Base-by-base conservation (phyloP, 2,888 invertebrate genomes). In the Callyntrura sp. region DNA sequence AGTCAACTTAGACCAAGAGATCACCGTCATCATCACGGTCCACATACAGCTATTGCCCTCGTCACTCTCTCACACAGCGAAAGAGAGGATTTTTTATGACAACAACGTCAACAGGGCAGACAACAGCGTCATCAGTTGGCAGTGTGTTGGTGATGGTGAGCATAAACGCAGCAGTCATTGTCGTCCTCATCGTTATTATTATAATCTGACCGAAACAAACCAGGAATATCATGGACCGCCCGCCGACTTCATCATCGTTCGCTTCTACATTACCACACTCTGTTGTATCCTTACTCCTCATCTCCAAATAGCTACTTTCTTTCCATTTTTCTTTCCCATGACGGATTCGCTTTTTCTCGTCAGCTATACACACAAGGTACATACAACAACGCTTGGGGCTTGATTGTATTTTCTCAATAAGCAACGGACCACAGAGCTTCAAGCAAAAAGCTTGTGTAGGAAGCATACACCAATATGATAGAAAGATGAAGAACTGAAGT, bases 151-250 rank as follows among this genome's bases (percentile, higher is more conserved):
- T 48, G 45, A 45, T 68, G 83, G 17, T 17, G 17, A 28, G 25
- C 25, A 45, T 4, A 78, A 28, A 25, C n/a, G 25, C 9, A 82
- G 81, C 68, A 35, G 55, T 84, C 51, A 14, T 83, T 48, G 23
- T 28, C 45, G 20, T 62, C 60, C 14, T 35, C 60, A 85, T 60
- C 23, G 76, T 76, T 25, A 60, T 73, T 73, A 85, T 85, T 78
- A 85, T 73, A 51, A 85, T 85, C 85, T 85, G 76, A 85, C 78
- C 85, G 85, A 85, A 78, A 85, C 85, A 78, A 85, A 85, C 73
- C 60, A n/a, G 57, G 73, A 85, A 55, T 85, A 73, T 85, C 60
- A 78, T 78, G 78, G 85, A 85, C 85, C 85, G 60, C 85, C 85
- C 78, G 85, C 17, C 62, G 78, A 85, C 85, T 48, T 28, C 65